These are phyloP conservation scores for Callionymus lyra DNA, from an alignment of 2,113 vertebrate genomes.

Conservation along the genomic window DNA sequence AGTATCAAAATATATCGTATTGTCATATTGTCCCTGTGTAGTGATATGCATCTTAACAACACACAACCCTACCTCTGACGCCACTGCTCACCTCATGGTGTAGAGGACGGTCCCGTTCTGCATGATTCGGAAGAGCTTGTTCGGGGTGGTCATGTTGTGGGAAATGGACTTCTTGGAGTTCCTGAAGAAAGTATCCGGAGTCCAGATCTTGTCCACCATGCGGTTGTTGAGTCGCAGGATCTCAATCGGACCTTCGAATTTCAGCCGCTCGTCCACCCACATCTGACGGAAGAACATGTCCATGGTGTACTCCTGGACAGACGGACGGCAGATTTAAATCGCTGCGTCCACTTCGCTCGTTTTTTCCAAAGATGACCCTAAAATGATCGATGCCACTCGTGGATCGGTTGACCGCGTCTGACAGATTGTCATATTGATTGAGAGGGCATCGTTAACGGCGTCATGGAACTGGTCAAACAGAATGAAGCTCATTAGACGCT, in stretches of 20 bases:
- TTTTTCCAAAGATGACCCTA: conserved; percentile 42
- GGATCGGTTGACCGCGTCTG: conserved; percentile 38
- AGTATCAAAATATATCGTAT: too few species aligned
- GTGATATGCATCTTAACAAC: too few species aligned
- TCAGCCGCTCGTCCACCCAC: conserved; percentile 73
- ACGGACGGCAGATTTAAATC: neutral
- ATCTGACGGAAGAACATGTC: conserved; percentile 77
- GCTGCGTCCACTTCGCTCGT: too few species aligned
- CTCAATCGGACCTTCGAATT: conserved; percentile 66
- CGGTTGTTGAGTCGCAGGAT: conserved; percentile 70
- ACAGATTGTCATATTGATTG: conserved; percentile 59
- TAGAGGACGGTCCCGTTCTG: conserved; percentile 74
- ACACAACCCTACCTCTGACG: too few species aligned
- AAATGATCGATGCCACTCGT: conserved; percentile 52
- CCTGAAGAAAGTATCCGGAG: conserved; percentile 71
- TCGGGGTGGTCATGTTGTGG: conserved; percentile 73
- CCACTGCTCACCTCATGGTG: conserved; percentile 74
- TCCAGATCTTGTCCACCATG: conserved; percentile 76
- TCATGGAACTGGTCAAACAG: conserved; percentile 50
- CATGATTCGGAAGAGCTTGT: conserved; percentile 77
- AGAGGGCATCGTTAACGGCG: conserved; percentile 48
- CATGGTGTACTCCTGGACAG: conserved; percentile 68
- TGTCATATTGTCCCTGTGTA: too few species aligned
- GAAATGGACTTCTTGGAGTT: conserved; percentile 68
- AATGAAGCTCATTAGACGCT: conserved; percentile 56